phyloP scores from a whole-genome alignment of 2,888 invertebrate species.

The Machimus atricapillus region DNA sequence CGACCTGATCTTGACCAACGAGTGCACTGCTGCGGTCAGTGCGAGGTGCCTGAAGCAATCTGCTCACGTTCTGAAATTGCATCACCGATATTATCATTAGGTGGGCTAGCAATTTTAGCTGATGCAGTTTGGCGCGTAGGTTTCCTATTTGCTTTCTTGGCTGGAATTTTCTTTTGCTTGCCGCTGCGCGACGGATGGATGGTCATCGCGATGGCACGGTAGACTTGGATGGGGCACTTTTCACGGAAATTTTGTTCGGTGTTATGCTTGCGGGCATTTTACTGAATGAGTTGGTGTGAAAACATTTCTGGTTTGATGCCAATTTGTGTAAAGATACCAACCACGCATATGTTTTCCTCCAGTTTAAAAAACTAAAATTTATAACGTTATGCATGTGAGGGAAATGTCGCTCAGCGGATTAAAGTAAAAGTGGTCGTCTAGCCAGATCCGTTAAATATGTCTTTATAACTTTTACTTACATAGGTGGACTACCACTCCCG shows the following conservation, averaged over 20 bases:
- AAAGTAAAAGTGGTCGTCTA: background rate
- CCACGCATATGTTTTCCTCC: background rate
- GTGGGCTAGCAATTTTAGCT: constrained; percentile 2
- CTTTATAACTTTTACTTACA: background rate
- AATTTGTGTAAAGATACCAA: background rate
- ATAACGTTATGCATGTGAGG: background rate
- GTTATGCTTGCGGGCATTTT: background rate
- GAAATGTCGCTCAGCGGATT: background rate
- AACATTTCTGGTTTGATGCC: background rate
- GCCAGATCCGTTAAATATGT: background rate
- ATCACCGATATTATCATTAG: background rate
- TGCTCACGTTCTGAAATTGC: background rate
- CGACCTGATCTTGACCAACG: constrained; percentile 14
- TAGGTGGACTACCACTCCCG: background rate
- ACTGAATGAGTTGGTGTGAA: background rate
- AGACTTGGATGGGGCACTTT: background rate
- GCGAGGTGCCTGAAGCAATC: background rate
- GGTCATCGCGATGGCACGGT: background rate
- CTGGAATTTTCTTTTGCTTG: background rate
- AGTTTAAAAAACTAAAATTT: background rate
- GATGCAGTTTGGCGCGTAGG: background rate
- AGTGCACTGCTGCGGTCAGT: background rate
- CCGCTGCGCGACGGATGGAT: background rate
- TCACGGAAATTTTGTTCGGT: background rate
- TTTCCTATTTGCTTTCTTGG: constrained; percentile 16